Conservation (phyloP, 1,140 invertebrate genomes). For the Pteromalus puparum region DNA sequence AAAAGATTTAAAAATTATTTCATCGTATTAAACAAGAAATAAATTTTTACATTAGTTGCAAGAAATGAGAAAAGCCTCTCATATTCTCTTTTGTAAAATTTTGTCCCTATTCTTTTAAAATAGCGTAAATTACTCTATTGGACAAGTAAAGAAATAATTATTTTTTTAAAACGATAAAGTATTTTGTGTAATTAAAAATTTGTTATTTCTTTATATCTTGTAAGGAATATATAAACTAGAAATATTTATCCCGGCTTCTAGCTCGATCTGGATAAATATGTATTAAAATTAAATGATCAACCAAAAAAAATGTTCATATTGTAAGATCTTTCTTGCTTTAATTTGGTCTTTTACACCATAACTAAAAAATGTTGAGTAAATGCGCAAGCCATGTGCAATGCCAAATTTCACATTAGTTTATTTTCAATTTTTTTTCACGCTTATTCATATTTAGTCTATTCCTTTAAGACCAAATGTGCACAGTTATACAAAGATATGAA, state of each 20-base stretch:
- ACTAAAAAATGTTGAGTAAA: conserved; percentile 40
- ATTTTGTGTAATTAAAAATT: conserved; percentile 51
- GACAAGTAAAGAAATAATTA: conserved; percentile 26
- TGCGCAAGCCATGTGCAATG: conserved; percentile 54
- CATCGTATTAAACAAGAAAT: conserved; percentile 19
- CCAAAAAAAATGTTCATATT: conserved; percentile 47
- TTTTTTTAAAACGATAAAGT: conserved; percentile 22
- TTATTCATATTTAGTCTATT: conserved; percentile 32
- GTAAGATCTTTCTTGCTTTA: conserved; percentile 43
- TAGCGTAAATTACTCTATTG: conserved; percentile 4
- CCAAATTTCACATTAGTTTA: conserved; percentile 57
- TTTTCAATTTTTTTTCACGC: conserved; percentile 49
- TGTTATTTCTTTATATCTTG: conserved; percentile 54
- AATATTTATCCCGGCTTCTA: neutral
- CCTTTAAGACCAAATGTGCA: conserved; percentile 66
- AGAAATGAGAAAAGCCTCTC: conserved; percentile 26
- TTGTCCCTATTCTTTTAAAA: conserved; percentile 18
- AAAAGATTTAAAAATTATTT: conserved; percentile 47
- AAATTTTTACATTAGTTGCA: conserved; percentile 40
- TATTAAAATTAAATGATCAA: conserved; percentile 48
- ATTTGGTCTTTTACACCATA: conserved; percentile 52
- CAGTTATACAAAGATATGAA: conserved; percentile 64
- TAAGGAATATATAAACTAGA: conserved; percentile 40
- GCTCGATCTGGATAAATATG: conserved; percentile 41
- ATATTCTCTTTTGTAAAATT: conserved; percentile 34